Percentiles rank a stretch among this genome's conserved stretches.
Evolutionary conservation across 2,888 invertebrate species (phyloP).

Genomic region (Therioaphis trifolii): DNA sequence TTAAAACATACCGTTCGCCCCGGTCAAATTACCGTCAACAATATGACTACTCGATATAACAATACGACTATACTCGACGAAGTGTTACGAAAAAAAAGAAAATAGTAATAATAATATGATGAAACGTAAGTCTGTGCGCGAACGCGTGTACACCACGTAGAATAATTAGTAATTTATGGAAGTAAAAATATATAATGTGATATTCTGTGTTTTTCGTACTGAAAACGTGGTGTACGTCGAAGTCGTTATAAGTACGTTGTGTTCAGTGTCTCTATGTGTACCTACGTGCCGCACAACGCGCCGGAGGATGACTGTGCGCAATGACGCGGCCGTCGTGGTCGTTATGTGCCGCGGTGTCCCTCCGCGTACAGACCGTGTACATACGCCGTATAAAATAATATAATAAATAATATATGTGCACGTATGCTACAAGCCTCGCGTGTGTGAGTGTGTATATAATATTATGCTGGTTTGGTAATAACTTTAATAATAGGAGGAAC

Average conservation of each 20-base stretch:
- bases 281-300: not conserved
- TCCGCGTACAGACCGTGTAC: no score
- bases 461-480: conserved; percentile 50
- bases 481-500: conserved; percentile 56
- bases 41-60: no score
- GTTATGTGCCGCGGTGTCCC: conserved; percentile 8
- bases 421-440: not conserved
- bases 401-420: not conserved
- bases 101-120: no score
- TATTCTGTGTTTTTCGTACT: not conserved
- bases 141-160: no score
- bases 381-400: no score
- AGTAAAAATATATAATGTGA: not conserved
- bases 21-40: conserved; percentile 31
- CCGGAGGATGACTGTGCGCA: conserved; percentile 34
- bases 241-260: not conserved
- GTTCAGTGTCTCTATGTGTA: not conserved
- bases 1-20: not conserved
- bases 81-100: not conserved
- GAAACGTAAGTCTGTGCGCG: no score
- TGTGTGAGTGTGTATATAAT: no score
- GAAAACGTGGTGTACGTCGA: not conserved
- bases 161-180: no score
- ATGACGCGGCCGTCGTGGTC: conserved; percentile 3
- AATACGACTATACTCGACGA: no score